A percentile compares a stretch with the other conserved stretches of the same genome.
phyloP scores from a whole-genome alignment of 2,113 vertebrate species.

The Ginglymostoma cirratum region DNA sequence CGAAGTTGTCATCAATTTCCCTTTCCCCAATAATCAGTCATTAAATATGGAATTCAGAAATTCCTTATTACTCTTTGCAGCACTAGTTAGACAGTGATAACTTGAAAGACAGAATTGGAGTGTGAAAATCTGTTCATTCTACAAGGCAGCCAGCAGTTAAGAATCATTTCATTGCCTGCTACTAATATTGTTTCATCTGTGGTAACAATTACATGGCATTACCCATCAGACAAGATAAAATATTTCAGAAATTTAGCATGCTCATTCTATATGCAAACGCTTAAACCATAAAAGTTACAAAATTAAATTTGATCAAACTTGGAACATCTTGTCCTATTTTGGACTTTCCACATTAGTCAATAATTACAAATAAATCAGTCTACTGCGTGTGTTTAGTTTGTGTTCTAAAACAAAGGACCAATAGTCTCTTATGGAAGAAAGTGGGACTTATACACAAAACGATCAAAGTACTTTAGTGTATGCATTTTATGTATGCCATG shows the following conservation, averaged over 20 bases:
- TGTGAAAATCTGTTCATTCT: not conserved
- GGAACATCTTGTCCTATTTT: not conserved
- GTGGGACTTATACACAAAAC: not conserved
- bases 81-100: not conserved
- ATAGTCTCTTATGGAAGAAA: not conserved
- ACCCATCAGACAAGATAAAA: not conserved
- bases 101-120: not conserved
- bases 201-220: not conserved
- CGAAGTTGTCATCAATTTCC: no score
- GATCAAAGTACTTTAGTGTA: not conserved
- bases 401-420: not conserved
- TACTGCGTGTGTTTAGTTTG: not conserved
- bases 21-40: not conserved
- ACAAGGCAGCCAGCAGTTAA: not conserved
- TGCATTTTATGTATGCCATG: not conserved
- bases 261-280: not conserved
- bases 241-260: not conserved
- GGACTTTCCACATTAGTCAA: not conserved
- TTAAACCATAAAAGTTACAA: not conserved
- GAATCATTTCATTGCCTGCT: not conserved
- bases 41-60: not conserved
- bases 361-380: not conserved
- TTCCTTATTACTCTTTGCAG: not conserved
- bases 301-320: not conserved
- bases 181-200: not conserved